Evolutionary conservation across 2,888 invertebrate genomes (phyloP).

Genomic region (Yponomeuta cagnagella): DNA sequence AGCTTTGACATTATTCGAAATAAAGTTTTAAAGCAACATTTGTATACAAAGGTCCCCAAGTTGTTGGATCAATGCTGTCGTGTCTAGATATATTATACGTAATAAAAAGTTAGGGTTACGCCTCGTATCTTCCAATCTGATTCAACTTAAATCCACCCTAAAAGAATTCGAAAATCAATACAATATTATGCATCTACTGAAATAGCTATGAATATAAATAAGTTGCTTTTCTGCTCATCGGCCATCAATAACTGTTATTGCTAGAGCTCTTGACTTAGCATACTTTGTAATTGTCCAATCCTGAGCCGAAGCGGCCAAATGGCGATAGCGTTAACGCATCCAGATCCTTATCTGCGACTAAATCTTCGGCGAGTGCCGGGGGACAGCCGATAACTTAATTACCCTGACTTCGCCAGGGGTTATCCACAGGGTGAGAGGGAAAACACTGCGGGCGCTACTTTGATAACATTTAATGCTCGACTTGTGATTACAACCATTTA

Average conservation of each 20-base stretch:
- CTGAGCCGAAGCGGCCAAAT: conserved; percentile 58
- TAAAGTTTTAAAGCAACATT: conserved; percentile 10
- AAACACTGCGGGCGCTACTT: conserved; percentile 27
- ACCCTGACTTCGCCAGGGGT: conserved; percentile 46
- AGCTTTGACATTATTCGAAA: conserved; percentile 11
- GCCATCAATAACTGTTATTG: conserved; percentile 59
- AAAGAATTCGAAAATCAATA: conserved; percentile 35
- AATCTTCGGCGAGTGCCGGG: conserved; percentile 50
- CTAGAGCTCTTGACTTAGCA: conserved; percentile 47
- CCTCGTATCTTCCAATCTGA: background rate
- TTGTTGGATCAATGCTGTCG: background rate
- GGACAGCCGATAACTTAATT: conserved; percentile 60
- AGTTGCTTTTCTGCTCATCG: conserved; percentile 50
- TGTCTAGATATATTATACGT: background rate
- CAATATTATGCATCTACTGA: conserved; percentile 27
- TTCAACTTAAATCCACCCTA: conserved; percentile 21
- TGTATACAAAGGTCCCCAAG: background rate
- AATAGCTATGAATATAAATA: conserved; percentile 57
- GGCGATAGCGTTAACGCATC: conserved; percentile 67
- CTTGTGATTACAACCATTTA: background rate
- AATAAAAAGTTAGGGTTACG: background rate
- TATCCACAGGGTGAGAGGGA: conserved; percentile 43
- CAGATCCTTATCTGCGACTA: conserved; percentile 56
- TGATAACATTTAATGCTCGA: conserved; percentile 10
- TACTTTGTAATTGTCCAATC: conserved; percentile 66